Evolutionary conservation across 2,888 invertebrate species (phyloP).

Genomic region (Drosophila fungiperda): DNA sequence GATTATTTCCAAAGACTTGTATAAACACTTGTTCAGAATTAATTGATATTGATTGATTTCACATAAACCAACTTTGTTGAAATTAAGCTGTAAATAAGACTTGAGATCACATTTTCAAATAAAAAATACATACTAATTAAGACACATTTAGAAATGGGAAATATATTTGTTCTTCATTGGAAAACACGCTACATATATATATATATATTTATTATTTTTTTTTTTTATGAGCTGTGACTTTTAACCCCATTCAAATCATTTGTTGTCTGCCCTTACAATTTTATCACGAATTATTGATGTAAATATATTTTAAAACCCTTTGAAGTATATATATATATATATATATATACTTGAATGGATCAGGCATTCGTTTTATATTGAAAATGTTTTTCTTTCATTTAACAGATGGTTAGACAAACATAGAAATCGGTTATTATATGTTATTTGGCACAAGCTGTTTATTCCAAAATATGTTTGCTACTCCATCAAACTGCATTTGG

Average conservation of each 20-base stretch:
- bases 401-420: neutral
- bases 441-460: neutral
- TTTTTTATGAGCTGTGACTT: neutral
- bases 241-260: neutral
- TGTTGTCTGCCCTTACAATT: neutral
- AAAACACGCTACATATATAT: neutral
- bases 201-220: neutral
- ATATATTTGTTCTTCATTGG: neutral
- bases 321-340: neutral
- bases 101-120: neutral
- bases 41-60: slow-evolving; percentile 18
- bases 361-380: neutral
- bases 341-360: neutral
- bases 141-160: neutral
- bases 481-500: slow-evolving; percentile 16
- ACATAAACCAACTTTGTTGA: neutral
- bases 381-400: neutral
- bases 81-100: neutral
- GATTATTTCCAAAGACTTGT: slow-evolving; percentile 1
- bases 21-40: slow-evolving; percentile 18
- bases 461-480: neutral
- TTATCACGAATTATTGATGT: neutral
- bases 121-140: neutral
- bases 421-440: neutral
- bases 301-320: neutral